Conservation (phyloP, 2,113 vertebrate genomes). For the Isichthys henryi region DNA sequence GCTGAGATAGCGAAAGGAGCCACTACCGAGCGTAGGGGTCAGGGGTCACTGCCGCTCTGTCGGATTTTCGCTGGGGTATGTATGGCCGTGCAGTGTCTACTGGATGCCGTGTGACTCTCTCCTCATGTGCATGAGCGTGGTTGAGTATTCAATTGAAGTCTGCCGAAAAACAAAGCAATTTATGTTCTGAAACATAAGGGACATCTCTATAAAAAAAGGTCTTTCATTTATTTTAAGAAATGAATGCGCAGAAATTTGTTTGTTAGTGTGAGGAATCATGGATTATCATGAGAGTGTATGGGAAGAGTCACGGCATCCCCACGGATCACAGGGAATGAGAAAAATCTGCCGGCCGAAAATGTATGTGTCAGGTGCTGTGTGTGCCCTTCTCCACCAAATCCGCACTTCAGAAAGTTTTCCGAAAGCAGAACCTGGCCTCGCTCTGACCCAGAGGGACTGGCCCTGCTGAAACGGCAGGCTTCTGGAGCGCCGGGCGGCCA, state of each 20-base stretch:
- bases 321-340: not conserved
- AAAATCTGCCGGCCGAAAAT: not conserved
- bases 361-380: not conserved
- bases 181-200: not conserved
- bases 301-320: not conserved
- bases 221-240: not conserved
- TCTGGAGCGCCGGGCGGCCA: not conserved
- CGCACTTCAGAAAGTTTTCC: not conserved
- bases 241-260: not conserved
- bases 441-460: not conserved
- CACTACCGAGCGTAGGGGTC: not conserved
- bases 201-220: not conserved
- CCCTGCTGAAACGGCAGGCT: not conserved
- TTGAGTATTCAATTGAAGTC: not conserved
- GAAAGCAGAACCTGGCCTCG: not conserved
- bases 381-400: constrained; percentile 2
- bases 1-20: not conserved
- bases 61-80: not conserved
- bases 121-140: not conserved
- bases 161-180: not conserved
- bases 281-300: not conserved
- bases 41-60: not conserved
- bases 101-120: not conserved
- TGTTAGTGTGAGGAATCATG: not conserved
- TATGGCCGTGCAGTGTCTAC: not conserved